Base-by-base conservation (phyloP, 2,888 invertebrate genomes). In the Tipula unca region DNA sequence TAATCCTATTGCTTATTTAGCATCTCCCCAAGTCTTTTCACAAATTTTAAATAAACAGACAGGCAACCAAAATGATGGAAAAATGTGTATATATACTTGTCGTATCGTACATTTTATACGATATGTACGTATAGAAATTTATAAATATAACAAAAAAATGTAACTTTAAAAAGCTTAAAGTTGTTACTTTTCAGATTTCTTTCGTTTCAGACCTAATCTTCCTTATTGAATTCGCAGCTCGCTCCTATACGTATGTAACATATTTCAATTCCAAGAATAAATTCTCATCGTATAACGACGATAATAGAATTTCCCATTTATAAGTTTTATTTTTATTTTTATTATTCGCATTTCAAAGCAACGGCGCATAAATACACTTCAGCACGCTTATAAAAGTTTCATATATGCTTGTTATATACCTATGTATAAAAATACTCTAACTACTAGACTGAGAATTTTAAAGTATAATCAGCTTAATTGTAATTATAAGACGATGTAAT, bases 41-140 rank as follows among this genome's bases (percentile, higher is more conserved):
- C 69, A 54, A 54, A 54, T 69, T 69, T 69, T 69, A 69, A 69
- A 69, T 69, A 69, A 69, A 69, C 69, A 69, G 69, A 69, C 69
- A 69, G 69, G 69, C 20, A 69, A 69, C 69, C 69, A 25, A 69
- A 69, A 69, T 69, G 69, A 69, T 69, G 69, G 69, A 10, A 69
- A 69, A 69, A 10, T 69, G 25, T 69, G 25, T 69, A 69, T 2
- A 69, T 25, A 25, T 8, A 10, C 25, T 25, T 25, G 8, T 25
- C 69, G 69, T 25, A 10, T 25, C 69, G 69, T 6, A 25, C 25
- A 25, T 69, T 69, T 10, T 25, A 13, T 69, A 69, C 10, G 13
- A 69, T 69, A 69, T 4, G 17, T 42, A 48, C n/a, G 42, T 42
- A 42, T 42, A n/a, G 0, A 14, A n/a, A n/a, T 48, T n/a, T 39